phyloP scores from a whole-genome alignment of 1,140 invertebrate genomes.

The Camponotus pennsylvanicus region DNA sequence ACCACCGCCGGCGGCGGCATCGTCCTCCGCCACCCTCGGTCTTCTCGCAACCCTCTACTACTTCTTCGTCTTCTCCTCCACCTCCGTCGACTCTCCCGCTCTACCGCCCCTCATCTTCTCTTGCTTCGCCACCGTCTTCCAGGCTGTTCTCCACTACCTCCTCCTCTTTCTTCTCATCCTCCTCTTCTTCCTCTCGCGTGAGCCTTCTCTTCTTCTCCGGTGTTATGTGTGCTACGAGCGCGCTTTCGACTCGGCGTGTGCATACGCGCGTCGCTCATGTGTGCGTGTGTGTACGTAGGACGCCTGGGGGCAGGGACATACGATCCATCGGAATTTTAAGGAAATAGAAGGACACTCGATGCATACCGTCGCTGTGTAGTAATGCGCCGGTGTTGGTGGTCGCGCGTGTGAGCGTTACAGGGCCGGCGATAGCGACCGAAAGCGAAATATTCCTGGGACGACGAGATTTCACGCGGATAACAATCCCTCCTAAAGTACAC shows the following conservation, averaged over 20 bases:
- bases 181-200: conserved; percentile 23
- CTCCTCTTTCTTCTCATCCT: conserved; percentile 50
- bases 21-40: conserved; percentile 60
- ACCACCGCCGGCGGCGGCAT: conserved; percentile 79
- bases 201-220: conserved; percentile 41
- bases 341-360: conserved; percentile 82
- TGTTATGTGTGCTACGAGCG: conserved; percentile 64
- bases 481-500: conserved; percentile 35
- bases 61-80: conserved; percentile 64
- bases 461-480: conserved; percentile 63
- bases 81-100: conserved; percentile 33
- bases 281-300: conserved; percentile 52
- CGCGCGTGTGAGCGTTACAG: conserved; percentile 62
- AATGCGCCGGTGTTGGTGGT: conserved; percentile 63
- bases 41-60: conserved; percentile 68
- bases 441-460: conserved; percentile 65
- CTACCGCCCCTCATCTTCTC: conserved; percentile 38
- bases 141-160: conserved; percentile 64
- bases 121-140: conserved; percentile 53
- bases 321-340: conserved; percentile 82
- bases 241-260: conserved; percentile 45
- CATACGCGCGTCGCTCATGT: not conserved
- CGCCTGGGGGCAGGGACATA: conserved; percentile 65
- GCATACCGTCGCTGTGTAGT: conserved; percentile 78
- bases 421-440: conserved; percentile 56